phyloP scores from a whole-genome alignment of 1,140 invertebrate genomes.

The Antheraea mylitta region DNA sequence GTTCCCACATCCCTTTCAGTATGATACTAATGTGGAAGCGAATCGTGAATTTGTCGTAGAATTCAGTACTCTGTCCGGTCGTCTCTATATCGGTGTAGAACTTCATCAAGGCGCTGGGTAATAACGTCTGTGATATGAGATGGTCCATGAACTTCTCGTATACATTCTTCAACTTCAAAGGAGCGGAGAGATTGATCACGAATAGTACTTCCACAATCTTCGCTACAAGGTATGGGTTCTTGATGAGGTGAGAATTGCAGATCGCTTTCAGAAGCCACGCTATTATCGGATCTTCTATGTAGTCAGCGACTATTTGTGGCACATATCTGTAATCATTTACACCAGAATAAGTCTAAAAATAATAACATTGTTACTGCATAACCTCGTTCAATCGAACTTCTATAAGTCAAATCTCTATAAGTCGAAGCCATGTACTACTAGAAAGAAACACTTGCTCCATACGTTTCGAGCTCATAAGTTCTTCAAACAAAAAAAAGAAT shows the following conservation, averaged over 20 bases:
- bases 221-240: conserved; percentile 97
- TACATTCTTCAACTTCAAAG: conserved; percentile 82
- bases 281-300: conserved; percentile 90
- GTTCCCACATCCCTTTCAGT: conserved; percentile 93
- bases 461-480: too few species aligned
- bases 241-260: conserved; percentile 93
- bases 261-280: conserved; percentile 93
- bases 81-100: conserved; percentile 99
- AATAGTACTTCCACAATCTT: conserved; percentile 97
- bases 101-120: conserved; percentile 96
- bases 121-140: conserved; percentile 88
- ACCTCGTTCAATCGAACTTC: too few species aligned
- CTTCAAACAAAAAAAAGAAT: too few species aligned
- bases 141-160: conserved; percentile 86
- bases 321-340: conserved; percentile 83
- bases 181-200: conserved; percentile 92
- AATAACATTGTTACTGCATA: too few species aligned
- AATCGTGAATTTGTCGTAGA: conserved; percentile 99
- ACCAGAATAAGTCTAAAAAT: too few species aligned
- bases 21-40: conserved; percentile 98
- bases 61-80: conserved; percentile 97
- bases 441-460: too few species aligned
- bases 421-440: too few species aligned
- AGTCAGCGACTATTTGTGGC: conserved; percentile 86
- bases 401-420: too few species aligned